phyloP scores from a whole-genome alignment of 2,113 vertebrate genomes.

The Chlamydotis undulata region DNA sequence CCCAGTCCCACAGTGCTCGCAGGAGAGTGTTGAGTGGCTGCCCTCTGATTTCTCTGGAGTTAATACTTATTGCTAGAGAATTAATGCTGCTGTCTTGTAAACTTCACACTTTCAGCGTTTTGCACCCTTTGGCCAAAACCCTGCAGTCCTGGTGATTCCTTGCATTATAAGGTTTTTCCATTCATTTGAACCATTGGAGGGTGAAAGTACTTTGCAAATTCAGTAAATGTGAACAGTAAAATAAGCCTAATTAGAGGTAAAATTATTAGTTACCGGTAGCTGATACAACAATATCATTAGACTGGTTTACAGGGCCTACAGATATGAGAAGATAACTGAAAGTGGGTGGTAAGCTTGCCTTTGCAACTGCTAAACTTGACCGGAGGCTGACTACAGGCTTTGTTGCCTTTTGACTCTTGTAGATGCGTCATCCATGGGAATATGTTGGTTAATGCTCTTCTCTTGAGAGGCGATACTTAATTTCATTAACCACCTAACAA shows the following conservation, averaged over 20 bases:
- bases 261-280: background rate
- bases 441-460: background rate
- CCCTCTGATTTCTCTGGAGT: background rate
- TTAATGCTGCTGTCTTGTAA: background rate
- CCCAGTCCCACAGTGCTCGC: background rate
- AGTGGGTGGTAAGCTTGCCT: background rate
- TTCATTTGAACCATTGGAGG: background rate
- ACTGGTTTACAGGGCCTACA: background rate
- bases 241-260: background rate
- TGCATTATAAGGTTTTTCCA: background rate
- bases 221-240: background rate
- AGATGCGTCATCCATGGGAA: background rate
- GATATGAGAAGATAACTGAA: background rate
- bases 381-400: background rate
- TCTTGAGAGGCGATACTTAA: background rate
- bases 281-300: background rate
- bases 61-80: background rate
- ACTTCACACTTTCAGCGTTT: background rate
- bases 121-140: background rate
- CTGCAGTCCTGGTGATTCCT: accelerated
- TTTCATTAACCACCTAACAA: background rate
- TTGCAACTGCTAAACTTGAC: background rate
- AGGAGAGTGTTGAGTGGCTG: background rate
- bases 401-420: background rate
- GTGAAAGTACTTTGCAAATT: background rate